These are phyloP conservation scores for Ptychochromis oligacanthus DNA, from an alignment of 2,113 vertebrate genomes.

Conservation along the genomic window DNA sequence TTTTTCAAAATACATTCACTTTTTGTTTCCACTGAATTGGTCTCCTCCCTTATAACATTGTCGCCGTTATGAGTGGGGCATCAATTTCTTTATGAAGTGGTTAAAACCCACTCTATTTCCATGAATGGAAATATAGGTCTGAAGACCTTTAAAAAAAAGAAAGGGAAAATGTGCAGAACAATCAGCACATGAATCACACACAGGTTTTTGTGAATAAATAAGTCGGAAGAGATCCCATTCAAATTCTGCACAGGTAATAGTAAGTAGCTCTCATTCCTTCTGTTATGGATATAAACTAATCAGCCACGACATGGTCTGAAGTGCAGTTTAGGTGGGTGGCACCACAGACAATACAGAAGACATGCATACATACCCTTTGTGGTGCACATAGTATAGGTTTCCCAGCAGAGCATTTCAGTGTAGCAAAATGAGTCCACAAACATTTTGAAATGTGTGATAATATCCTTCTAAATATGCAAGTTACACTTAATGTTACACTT, in stretches of 20 bases:
- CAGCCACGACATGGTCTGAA: background rate
- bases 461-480: background rate
- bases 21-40: background rate
- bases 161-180: background rate
- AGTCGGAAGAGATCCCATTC: background rate
- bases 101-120: background rate
- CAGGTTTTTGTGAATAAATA: background rate
- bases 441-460: background rate
- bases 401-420: background rate
- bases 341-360: background rate
- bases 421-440: background rate
- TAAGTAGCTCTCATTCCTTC: background rate
- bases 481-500: background rate
- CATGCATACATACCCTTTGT: too few species aligned
- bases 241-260: background rate
- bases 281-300: background rate
- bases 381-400: background rate
- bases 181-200: background rate
- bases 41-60: background rate
- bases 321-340: background rate
- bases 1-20: background rate
- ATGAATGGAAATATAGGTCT: background rate
- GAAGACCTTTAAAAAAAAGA: background rate
- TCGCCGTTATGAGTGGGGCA: background rate
- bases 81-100: too few species aligned